Conservation (phyloP, 2,113 vertebrate genomes). For the Calyptommatus sinebrachiatus region DNA sequence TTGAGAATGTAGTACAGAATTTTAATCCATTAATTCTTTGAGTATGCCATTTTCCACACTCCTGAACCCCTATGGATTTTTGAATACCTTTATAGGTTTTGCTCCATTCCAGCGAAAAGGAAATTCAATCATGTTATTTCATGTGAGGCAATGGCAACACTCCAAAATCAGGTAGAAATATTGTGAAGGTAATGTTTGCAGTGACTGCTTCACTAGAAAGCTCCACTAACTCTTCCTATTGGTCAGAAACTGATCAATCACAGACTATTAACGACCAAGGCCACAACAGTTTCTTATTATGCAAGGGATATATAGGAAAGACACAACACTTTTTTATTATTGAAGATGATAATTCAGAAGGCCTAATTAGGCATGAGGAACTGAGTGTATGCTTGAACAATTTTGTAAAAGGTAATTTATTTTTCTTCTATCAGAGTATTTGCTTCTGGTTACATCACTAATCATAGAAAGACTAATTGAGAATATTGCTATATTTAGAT, state of each 20-base stretch:
- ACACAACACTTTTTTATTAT: conserved; percentile 56
- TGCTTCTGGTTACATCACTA: conserved; percentile 12
- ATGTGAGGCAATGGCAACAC: conserved; percentile 31
- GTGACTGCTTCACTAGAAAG: conserved; percentile 50
- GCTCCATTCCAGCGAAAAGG: conserved; percentile 65
- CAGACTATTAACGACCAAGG: conserved; percentile 49
- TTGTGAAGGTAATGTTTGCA: conserved; percentile 64
- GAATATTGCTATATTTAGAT: conserved; percentile 24
- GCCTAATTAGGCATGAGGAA: conserved; percentile 65
- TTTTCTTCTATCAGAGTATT: conserved; percentile 39
- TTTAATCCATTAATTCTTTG: conserved; percentile 76
- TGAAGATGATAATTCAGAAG: conserved; percentile 72
- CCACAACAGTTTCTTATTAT: conserved; percentile 62
- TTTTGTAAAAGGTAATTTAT: conserved; percentile 55
- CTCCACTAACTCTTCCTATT: conserved; percentile 54
- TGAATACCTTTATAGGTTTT: conserved; percentile 59
- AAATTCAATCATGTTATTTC: conserved; percentile 60
- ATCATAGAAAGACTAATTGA: conserved; percentile 29
- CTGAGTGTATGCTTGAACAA: conserved; percentile 49
- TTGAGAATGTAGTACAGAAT: conserved; percentile 70
- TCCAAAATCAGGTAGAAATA: conserved; percentile 56
- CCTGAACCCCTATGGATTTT: conserved; percentile 71
- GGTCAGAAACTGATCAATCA: conserved; percentile 68
- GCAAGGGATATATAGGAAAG: conserved; percentile 48
- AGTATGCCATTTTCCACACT: conserved; percentile 75